phyloP scores from a whole-genome alignment of 92 coral and sea anemone genomes.

The Siderastrea radians region DNA sequence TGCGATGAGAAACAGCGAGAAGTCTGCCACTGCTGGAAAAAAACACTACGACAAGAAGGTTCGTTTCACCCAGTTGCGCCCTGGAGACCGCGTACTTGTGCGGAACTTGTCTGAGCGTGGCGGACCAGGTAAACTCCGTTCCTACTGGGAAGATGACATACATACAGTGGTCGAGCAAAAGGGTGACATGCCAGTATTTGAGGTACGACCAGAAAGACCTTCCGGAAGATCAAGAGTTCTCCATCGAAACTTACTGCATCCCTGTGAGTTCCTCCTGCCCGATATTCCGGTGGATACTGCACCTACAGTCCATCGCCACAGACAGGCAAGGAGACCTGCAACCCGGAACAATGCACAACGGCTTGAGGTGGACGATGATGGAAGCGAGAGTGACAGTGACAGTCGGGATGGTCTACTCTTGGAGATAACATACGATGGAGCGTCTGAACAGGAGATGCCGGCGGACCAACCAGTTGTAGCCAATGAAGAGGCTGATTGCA shows the following conservation, averaged over 20 bases:
- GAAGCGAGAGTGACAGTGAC: no score
- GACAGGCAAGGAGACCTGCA: no score
- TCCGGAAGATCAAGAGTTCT: conserved; percentile 48
- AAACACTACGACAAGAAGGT: conserved; percentile 52
- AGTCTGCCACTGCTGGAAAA: conserved; percentile 35
- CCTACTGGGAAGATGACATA: conserved; percentile 61
- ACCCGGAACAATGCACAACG: no score
- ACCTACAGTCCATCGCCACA: no score
- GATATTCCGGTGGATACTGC: not conserved
- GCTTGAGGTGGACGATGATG: no score
- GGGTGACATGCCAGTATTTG: conserved; percentile 62
- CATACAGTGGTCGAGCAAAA: conserved; percentile 65
- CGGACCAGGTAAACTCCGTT: conserved; percentile 76
- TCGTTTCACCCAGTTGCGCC: conserved; percentile 30
- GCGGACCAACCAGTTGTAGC: no score
- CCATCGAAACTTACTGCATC: conserved; percentile 71
- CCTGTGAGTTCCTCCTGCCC: conserved; percentile 55
- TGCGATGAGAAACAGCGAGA: conserved; percentile 23
- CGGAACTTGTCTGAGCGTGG: conserved; percentile 73
- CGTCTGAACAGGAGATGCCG: no score
- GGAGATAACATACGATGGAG: no score
- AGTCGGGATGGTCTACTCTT: no score
- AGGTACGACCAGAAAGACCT: conserved; percentile 62
- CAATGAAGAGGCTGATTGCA: no score
- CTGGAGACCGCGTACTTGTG: conserved; percentile 44